Conservation (phyloP, 1,140 invertebrate species). For the Leptopilina clavipes region DNA sequence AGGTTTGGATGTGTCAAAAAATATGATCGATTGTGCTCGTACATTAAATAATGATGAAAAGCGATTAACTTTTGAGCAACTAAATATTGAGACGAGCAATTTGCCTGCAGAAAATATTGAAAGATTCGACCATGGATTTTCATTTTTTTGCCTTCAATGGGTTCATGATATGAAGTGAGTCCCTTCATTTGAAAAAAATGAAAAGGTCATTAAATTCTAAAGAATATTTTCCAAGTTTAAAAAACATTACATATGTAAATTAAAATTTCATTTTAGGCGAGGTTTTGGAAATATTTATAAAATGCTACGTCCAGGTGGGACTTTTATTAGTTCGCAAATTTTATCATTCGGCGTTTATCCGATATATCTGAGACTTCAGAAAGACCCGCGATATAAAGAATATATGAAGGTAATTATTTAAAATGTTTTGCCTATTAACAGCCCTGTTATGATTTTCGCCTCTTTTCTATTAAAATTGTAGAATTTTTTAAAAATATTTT, state of each 20-base stretch:
- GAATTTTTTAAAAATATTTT: too few relatives aligned
- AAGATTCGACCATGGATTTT: conserved; percentile 9
- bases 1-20: conserved; percentile 4
- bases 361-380: neutral
- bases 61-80: neutral
- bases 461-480: too few relatives aligned
- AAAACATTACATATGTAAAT: too few relatives aligned
- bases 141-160: conserved; percentile 22
- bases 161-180: conserved; percentile 1
- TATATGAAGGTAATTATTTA: conserved; percentile 16
- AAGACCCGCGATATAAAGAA: conserved; percentile 17
- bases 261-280: neutral
- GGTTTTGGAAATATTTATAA: conserved; percentile 8
- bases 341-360: neutral
- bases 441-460: too few relatives aligned
- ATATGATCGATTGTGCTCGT: conserved; percentile 3
- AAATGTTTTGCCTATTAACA: too few relatives aligned
- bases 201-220: too few relatives aligned
- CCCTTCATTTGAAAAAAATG: too few relatives aligned
- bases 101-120: neutral
- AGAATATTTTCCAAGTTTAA: too few relatives aligned
- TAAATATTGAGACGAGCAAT: neutral
- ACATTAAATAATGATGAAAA: neutral
- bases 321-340: neutral
- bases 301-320: conserved; percentile 5